Evolutionary conservation across 2,888 invertebrate species (phyloP), one percentile per base, ranked within the genome.

Genomic region (Lingula anatina): DNA sequence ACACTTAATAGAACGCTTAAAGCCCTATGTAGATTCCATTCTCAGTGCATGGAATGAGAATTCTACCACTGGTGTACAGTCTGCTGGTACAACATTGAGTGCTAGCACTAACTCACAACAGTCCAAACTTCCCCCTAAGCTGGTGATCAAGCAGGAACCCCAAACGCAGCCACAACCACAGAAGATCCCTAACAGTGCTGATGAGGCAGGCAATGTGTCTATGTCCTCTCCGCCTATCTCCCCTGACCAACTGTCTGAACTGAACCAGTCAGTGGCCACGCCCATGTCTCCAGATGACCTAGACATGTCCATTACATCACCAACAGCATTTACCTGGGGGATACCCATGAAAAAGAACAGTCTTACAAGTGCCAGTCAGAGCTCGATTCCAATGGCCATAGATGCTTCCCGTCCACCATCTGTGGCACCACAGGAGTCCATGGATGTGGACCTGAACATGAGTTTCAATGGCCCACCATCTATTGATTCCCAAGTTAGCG

Each of bases 1-100:
- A 7, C 92, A 94, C 72, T 80, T 97, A 38, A 89, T 97, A 50
- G 94, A 96, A 73, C 84, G 96, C 38, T 80, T 96, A 49, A 88
- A 89, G 58, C 89, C 79, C 4, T 79, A 71, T 63, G 70, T 77
- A 25, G 78, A 78, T 45, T 61, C 58, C 15, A 71, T 74, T 24
- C 53, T 60, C 15, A 51, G 21, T 20, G n/a, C n/a, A n/a, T n/a
- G n/a, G n/a, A n/a, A n/a, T n/a, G n/a, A n/a, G n/a, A n/a, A n/a
- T n/a, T n/a, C n/a, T n/a, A n/a, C n/a, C n/a, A n/a, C n/a, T n/a
- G n/a, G n/a, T n/a, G n/a, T n/a, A n/a, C n/a, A n/a, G n/a, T 9
- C 35, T 24, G 42, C 48, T 5, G 15, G n/a, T 24, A 44, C 18
- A 5, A 5, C 31, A 18, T 15, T 25, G 20, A 31, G 15, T 31